Percentiles rank a stretch among this genome's conserved stretches.
These are phyloP conservation scores for Baccha elongata DNA, from an alignment of 2,888 invertebrate species.

Conservation along the genomic window DNA sequence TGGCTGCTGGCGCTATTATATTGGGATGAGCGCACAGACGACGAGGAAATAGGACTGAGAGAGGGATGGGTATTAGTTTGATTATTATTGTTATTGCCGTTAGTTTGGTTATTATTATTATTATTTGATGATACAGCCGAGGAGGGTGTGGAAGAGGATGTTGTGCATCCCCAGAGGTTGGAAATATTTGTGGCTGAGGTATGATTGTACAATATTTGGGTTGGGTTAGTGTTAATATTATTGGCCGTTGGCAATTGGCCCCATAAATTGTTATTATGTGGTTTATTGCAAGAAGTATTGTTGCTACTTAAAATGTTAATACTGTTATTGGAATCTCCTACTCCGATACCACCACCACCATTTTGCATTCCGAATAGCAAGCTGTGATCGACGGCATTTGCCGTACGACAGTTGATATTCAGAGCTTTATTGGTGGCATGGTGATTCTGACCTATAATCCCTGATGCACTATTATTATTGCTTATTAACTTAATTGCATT, in stretches of 20 bases:
- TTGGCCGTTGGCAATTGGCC: conserved; percentile 70
- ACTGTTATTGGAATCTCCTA: conserved; percentile 77
- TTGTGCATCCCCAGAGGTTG: conserved; percentile 80
- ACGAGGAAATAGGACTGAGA: conserved; percentile 79
- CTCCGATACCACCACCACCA: conserved; percentile 52
- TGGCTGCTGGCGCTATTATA: conserved; percentile 76
- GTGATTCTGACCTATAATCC: conserved; percentile 55
- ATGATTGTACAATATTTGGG: conserved; percentile 66
- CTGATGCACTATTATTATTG: conserved; percentile 75
- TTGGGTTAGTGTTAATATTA: conserved; percentile 60
- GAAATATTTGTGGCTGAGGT: conserved; percentile 75
- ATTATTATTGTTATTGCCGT: conserved; percentile 55
- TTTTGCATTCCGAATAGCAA: conserved; percentile 52
- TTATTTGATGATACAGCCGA: conserved; percentile 58
- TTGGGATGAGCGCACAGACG: conserved; percentile 74
- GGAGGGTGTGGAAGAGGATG: conserved; percentile 66
- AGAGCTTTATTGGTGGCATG: conserved; percentile 61
- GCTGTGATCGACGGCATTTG: conserved; percentile 75
- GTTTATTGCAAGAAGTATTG: conserved; percentile 61
- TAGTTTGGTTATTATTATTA: conserved; percentile 67
- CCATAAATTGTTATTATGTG: conserved; percentile 69
- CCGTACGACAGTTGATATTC: conserved; percentile 76
- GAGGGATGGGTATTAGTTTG: conserved; percentile 77
- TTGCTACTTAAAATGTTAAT: conserved; percentile 71
- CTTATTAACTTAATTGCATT: conserved; percentile 77